phyloP scores from a whole-genome alignment of 2,888 invertebrate genomes.

The Drosophila helvetica region DNA sequence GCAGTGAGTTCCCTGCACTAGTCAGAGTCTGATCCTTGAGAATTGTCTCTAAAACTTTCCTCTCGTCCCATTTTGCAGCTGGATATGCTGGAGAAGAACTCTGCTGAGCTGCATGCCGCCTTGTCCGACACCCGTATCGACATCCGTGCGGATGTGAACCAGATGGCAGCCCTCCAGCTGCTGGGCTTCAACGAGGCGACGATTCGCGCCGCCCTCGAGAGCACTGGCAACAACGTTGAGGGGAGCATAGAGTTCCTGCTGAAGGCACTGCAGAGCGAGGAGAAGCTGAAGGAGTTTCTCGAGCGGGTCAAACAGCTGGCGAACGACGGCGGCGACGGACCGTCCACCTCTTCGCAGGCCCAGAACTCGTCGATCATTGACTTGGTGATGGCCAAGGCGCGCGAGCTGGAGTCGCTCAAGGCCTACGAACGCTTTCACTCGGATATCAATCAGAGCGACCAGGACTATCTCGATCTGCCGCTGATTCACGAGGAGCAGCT shows the following conservation, averaged over 20 bases:
- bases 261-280: conserved; percentile 77
- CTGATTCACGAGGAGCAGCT: conserved; percentile 89
- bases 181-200: conserved; percentile 87
- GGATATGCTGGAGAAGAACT: conserved; percentile 76
- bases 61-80: conserved; percentile 53
- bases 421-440: conserved; percentile 87
- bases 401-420: conserved; percentile 73
- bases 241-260: conserved; percentile 87
- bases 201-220: conserved; percentile 85
- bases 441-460: conserved; percentile 86
- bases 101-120: conserved; percentile 62
- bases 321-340: conserved; percentile 74
- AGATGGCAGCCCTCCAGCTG: conserved; percentile 80
- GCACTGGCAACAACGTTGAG: conserved; percentile 85
- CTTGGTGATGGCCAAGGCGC: conserved; percentile 66
- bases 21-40: not conserved
- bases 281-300: conserved; percentile 76
- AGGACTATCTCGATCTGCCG: conserved; percentile 90
- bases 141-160: conserved; percentile 50
- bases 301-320: conserved; percentile 76
- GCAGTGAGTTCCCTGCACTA: conserved; percentile 86
- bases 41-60: not conserved
- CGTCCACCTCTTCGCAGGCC: conserved; percentile 52
- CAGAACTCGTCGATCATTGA: conserved; percentile 49
- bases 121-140: conserved; percentile 37